Evolutionary conservation across 2,888 invertebrate species (phyloP), one percentile per base, ranked within the genome.

Genomic region (Miltochrista miniata): DNA sequence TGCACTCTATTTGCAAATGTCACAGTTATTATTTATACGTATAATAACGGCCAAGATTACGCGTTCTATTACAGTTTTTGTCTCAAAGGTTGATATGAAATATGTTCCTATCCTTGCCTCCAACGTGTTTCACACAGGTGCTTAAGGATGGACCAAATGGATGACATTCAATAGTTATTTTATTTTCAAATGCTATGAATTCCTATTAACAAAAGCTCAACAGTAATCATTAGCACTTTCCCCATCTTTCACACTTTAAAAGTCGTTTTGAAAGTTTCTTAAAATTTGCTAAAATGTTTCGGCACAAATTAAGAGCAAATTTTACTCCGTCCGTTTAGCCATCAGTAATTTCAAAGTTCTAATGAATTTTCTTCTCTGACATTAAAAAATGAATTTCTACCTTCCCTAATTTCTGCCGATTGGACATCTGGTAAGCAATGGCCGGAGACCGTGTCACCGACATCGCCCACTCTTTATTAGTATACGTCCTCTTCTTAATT

Each of bases 261-360:
- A 87, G 85, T 87, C 87, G 79, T 90, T 90, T 83, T 74, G 74
- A 69, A 83, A 87, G 85, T 85, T 86, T 66, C 84, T 84, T 85
- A 76, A 86, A 87, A 83, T 87, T 84, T 74, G 72, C 73, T 81
- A 90, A 91, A 88, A 91, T 89, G 81, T 90, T 91, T 88, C 69
- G 60, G 83, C 86, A 85, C 90, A 90, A 91, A 90, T 91, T 91
- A 90, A 90, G 89, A 90, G 89, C 82, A 82, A 90, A 89, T 90
- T 90, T 88, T 79, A 87, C 90, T 89, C 81, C 87, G 86, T 86
- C 90, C 88, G 86, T 85, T 90, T 86, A 85, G 87, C 87, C 88
- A 90, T 91, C 88, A 89, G 90, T 89, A 91, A 90, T 90, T 89
- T 87, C 88, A 83, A 87, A 91, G 85, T 91, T 91, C 84, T 91